Base-by-base conservation (phyloP, 2,113 vertebrate genomes). In the Myrmecobius fasciatus region DNA sequence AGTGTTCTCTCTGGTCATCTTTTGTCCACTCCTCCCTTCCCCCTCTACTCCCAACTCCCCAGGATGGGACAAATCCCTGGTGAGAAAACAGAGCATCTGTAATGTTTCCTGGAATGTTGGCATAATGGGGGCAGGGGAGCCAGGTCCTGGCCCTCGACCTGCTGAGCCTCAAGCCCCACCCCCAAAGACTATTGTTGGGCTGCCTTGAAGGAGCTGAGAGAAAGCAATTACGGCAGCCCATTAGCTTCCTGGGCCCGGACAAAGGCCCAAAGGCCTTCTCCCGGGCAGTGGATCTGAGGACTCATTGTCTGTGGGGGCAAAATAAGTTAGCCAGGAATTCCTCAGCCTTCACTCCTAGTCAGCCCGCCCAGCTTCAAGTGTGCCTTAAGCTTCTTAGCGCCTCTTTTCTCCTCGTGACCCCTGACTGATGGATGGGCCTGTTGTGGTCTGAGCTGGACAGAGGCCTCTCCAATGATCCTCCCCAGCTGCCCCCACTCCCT, bases 91-190 rank as follows among this genome's bases (percentile, higher is more conserved):
- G 98, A 98, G 97, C 96, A 97, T 96, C 98, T 97, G 97, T 98
- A 98, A 98, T 96, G 96, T 97, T 97, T 97, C 97, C 97, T 98
- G 98, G 98, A 98, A 98, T 98, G 98, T 92, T 96, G 91, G 96
- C 93, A 95, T 96, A 97, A 97, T 98, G 56, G 0, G 95, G 98
- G 98, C 95, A 96, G 97, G 95, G 97, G 92, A 97, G 98, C 96
- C 94, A 95, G 97, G 97, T 94, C 97, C 97, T 98, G 98, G 97
- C 97, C 93, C 95, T 96, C 0, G 0, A 96, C 98, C 98, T 98
- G 95, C 96, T 98, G 97, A 97, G 98, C 97, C 97, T 97, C 98
- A 98, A 98, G 98, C 98, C 97, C 91, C 96, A 47, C 46, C 96
- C 95, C 97, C 96, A 97, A 97, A 97, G 97, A 92, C 95, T 96